phyloP scores from a whole-genome alignment of 2,888 invertebrate genomes.

The Melanophora roralis region DNA sequence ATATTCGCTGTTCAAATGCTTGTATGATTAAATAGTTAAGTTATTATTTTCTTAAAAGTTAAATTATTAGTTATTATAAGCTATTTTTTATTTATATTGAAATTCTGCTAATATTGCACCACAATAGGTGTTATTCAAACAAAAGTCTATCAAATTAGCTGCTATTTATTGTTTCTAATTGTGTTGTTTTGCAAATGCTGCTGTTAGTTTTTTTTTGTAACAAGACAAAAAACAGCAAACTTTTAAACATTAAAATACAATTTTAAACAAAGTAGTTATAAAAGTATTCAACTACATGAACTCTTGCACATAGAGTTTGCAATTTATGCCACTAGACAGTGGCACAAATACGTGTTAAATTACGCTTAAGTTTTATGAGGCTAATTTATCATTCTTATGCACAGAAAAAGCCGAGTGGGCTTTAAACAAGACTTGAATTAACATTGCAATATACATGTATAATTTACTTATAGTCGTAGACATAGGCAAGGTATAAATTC shows the following conservation, averaged over 20 bases:
- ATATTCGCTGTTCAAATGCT: no score
- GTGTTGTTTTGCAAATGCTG: not conserved
- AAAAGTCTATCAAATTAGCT: conserved; percentile 40
- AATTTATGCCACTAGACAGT: conserved; percentile 62
- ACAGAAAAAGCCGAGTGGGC: conserved; percentile 49
- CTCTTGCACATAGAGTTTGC: conserved; percentile 41
- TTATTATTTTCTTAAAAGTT: conserved; percentile 9
- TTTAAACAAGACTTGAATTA: conserved; percentile 19
- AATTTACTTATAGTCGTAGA: not conserved
- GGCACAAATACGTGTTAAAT: conserved; percentile 63
- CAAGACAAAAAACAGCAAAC: not conserved
- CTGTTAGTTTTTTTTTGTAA: not conserved
- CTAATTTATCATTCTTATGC: conserved; percentile 63
- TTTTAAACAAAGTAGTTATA: conserved; percentile 32
- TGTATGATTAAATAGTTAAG: no score
- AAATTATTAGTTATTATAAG: conserved; percentile 7
- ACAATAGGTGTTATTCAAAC: conserved; percentile 47
- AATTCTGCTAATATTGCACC: conserved; percentile 22
- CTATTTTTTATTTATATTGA: not conserved
- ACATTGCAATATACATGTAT: not conserved
- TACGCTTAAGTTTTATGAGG: conserved; percentile 62
- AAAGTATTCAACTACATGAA: conserved; percentile 16
- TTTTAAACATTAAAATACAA: conserved; percentile 23
- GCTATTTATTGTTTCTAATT: conserved; percentile 36
- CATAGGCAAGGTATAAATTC: conserved; percentile 11